Conservation (phyloP, 1,140 invertebrate species). For the Microplitis demolitor region DNA sequence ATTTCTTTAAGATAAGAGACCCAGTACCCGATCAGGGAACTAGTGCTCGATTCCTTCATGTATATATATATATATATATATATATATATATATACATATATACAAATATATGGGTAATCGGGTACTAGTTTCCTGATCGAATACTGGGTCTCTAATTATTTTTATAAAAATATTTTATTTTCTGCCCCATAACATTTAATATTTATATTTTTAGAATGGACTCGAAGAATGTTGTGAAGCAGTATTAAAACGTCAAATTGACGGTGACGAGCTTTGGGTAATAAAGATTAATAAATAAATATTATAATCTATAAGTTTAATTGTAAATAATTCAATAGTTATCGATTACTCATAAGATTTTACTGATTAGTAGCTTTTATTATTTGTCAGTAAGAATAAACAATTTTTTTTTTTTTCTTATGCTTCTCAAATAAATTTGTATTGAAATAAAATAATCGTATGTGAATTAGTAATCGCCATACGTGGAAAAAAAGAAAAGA, state of each 20-base stretch:
- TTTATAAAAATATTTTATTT: background rate
- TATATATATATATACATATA: too few relatives aligned
- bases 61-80: too few relatives aligned
- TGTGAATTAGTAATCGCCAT: background rate
- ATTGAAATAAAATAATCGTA: background rate
- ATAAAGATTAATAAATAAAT: background rate
- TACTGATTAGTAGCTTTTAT: too few relatives aligned
- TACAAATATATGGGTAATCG: too few relatives aligned
- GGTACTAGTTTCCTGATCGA: too few relatives aligned
- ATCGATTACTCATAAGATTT: background rate
- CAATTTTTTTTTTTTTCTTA: too few relatives aligned
- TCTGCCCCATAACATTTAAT: background rate
- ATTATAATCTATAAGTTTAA: background rate
- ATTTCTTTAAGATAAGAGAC: too few relatives aligned
- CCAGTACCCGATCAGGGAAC: too few relatives aligned
- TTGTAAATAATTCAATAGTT: background rate
- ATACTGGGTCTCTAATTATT: background rate
- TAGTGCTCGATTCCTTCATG: too few relatives aligned
- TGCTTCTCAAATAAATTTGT: background rate
- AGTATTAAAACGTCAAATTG: slow-evolving; percentile 46
- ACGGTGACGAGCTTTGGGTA: slow-evolving; percentile 51
- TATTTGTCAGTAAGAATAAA: too few relatives aligned
- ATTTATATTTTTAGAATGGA: slow-evolving; percentile 44
- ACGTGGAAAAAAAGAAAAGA: background rate
- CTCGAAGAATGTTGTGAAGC: slow-evolving; percentile 50